Percentiles rank a stretch among this genome's conserved stretches.
phyloP scores from a whole-genome alignment of 2,888 invertebrate genomes.

The Limnephilus lunatus region DNA sequence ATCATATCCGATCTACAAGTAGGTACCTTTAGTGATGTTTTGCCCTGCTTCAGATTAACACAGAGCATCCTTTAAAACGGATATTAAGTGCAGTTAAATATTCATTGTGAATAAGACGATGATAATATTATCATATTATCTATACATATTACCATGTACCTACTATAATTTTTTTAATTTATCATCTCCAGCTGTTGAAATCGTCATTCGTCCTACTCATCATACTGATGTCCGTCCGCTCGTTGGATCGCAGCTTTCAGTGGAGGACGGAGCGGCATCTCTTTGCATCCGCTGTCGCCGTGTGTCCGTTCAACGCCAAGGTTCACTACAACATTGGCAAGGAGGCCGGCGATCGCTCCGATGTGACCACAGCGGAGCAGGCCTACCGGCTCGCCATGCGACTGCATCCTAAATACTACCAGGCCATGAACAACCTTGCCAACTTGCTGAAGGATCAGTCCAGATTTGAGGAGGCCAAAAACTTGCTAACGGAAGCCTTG shows the following conservation, averaged over 20 bases:
- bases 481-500: slow-evolving; percentile 84
- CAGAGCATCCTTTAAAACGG: too few relatives aligned
- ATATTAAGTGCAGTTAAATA: too few relatives aligned
- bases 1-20: too few relatives aligned
- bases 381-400: slow-evolving; percentile 88
- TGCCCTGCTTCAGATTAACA: too few relatives aligned
- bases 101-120: too few relatives aligned
- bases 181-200: slow-evolving; percentile 69
- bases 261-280: slow-evolving; percentile 90
- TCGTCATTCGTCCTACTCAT: slow-evolving; percentile 66
- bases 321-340: slow-evolving; percentile 95
- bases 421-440: slow-evolving; percentile 95
- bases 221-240: slow-evolving; percentile 71
- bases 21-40: too few relatives aligned
- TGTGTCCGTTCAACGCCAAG: slow-evolving; percentile 97
- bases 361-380: slow-evolving; percentile 82
- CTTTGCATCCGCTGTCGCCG: slow-evolving; percentile 87
- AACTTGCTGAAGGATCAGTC: slow-evolving; percentile 88
- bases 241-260: slow-evolving; percentile 82
- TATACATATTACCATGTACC: too few relatives aligned
- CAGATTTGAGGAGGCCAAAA: slow-evolving; percentile 83
- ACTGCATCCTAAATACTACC: slow-evolving; percentile 91
- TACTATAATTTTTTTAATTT: background rate
- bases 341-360: slow-evolving; percentile 86
- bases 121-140: too few relatives aligned